phyloP scores from a whole-genome alignment of 2,888 invertebrate genomes.

The Andrena haemorrhoa region DNA sequence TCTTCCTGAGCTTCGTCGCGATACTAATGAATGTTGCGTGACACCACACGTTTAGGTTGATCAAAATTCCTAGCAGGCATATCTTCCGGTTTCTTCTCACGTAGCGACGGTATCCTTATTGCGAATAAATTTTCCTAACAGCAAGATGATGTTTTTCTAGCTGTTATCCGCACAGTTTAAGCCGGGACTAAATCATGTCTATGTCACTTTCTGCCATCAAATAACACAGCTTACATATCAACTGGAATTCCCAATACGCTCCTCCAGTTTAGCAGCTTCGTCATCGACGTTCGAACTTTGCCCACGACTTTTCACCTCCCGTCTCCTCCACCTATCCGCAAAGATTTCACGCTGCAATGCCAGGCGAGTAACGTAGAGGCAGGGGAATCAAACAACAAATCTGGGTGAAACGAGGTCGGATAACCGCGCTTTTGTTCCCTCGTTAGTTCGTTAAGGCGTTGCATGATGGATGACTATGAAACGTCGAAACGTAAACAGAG shows the following conservation, averaged over 20 bases:
- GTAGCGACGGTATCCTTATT: slow-evolving; percentile 6
- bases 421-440: slow-evolving; percentile 53
- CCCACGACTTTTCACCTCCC: slow-evolving; percentile 25
- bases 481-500: slow-evolving; percentile 64
- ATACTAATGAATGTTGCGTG: neutral
- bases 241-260: slow-evolving; percentile 3
- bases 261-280: neutral
- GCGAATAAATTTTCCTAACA: neutral
- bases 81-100: neutral
- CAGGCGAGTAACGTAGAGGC: slow-evolving; percentile 1
- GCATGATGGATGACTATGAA: slow-evolving; percentile 71
- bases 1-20: neutral
- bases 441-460: slow-evolving; percentile 65
- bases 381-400: slow-evolving; percentile 41
- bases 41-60: neutral
- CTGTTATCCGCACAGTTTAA: too few relatives aligned
- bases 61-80: neutral
- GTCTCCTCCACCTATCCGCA: slow-evolving; percentile 30
- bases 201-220: slow-evolving; percentile 1
- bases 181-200: neutral
- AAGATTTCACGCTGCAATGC: slow-evolving; percentile 33
- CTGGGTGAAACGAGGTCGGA: slow-evolving; percentile 54
- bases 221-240: slow-evolving; percentile 8
- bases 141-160: too few relatives aligned
- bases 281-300: slow-evolving; percentile 30